Base-by-base conservation (phyloP, 2,888 invertebrate species). In the Amblyjoppa proteus region DNA sequence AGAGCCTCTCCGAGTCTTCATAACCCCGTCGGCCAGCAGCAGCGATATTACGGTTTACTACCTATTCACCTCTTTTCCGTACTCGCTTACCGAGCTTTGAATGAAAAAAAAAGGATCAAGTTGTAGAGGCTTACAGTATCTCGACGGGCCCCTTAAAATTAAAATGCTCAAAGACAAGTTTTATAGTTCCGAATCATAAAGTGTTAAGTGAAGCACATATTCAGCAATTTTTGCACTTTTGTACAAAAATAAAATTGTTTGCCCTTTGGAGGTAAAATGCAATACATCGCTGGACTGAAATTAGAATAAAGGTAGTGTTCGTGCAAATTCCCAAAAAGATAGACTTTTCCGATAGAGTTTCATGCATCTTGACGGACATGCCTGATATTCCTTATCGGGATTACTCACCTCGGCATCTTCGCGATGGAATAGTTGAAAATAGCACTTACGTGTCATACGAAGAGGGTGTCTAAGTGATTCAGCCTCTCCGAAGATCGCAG, bases 1-100 rank as follows among this genome's bases (percentile, higher is more conserved):
- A 56, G 38, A 45, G 11, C 45, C 11, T 56, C 28, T 45, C 31
- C 20, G 9, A 4, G 16, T 49, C 45, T 77, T 73, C 49, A 49
- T 68, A 66, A 53, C 45, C 31, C 28, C 53, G n/a, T 56, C 34
- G 41, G 38, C 61, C 58, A 13, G 38, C 51, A 51, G 13, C 20
- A 38, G 45, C 69, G 68, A 77, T 61, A 68, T 83, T 61, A 25
- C 68, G 34, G 78, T 74, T 78, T 82, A 66, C 56, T 77, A 75
- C 75, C 68, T 66, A 83, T 68, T 83, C 66, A 38, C 61, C 38
- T 83, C 68, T 77, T 71, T 66, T 64, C 49, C 20, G 20, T 25
- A 20, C 58, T 58, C 61, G 38, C 68, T 64, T n/a, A 58, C 53
- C 73, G 38, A 70, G 70, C 9, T 77, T 49, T 28, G 13, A 66